These are phyloP conservation scores for Gracilinanus agilis DNA, from an alignment of 2,113 vertebrate genomes.

Conservation along the genomic window DNA sequence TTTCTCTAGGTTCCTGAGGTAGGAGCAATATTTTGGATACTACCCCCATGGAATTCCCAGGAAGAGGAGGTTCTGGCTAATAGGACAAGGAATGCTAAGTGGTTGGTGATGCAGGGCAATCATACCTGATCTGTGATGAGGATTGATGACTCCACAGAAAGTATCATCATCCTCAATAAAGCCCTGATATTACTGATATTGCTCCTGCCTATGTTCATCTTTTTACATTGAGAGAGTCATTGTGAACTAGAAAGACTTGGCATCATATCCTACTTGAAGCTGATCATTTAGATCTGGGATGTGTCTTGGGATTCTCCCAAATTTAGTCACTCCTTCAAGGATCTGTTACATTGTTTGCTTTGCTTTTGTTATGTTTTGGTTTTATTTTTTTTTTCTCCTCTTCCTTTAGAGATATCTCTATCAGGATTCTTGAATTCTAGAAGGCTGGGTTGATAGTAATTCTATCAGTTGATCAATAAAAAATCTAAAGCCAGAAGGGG, in stretches of 20 bases:
- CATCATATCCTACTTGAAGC: not conserved
- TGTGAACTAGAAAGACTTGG: not conserved
- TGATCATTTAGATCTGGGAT: not conserved
- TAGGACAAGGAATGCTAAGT: not conserved
- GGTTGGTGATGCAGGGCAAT: not conserved
- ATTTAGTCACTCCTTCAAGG: not conserved
- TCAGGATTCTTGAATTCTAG: not conserved
- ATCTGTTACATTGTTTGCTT: not conserved
- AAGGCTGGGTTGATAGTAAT: not conserved
- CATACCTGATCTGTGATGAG: not conserved
- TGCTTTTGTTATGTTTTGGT: not conserved
- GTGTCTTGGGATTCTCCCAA: not conserved
- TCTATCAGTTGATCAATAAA: too few species aligned
- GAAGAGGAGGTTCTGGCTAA: not conserved
- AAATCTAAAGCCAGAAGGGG: too few species aligned
- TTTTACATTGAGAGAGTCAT: not conserved
- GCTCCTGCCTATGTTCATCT: not conserved
- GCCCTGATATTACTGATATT: not conserved
- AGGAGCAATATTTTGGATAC: not conserved
- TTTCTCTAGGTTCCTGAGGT: not conserved
- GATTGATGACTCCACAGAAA: not conserved
- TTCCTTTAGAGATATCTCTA: not conserved
- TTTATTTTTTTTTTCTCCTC: not conserved
- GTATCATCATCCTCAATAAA: not conserved
- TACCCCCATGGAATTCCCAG: not conserved